Evolutionary conservation across 2,797 vertebrate genomes (phyloP).

Genomic region (Microhierax caerulescens): DNA sequence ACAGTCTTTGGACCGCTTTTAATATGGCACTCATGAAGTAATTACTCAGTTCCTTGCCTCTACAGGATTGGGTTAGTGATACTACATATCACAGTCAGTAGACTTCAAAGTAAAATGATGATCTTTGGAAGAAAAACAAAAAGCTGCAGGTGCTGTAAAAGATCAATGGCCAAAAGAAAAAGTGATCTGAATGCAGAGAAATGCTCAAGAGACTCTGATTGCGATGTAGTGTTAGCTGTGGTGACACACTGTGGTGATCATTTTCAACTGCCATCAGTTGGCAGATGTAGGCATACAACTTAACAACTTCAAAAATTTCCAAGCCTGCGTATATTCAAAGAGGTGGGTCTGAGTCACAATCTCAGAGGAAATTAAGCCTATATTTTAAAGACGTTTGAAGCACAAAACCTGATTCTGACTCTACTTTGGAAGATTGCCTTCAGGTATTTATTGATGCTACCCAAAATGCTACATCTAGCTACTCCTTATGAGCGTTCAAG

Average conservation of each 20-base stretch:
- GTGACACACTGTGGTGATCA: conserved; percentile 40
- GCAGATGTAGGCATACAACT: neutral
- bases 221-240: neutral
- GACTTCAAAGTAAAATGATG: conserved; percentile 28
- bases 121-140: conserved; percentile 53
- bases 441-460: neutral
- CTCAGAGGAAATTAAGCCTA: neutral
- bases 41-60: conserved; percentile 11
- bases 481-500: neutral
- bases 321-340: neutral
- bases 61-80: neutral
- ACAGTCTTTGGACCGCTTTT: neutral
- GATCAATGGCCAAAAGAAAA: conserved; percentile 20
- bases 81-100: neutral
- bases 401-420: neutral
- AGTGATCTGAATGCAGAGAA: neutral
- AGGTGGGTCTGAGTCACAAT: neutral
- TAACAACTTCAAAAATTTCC: neutral
- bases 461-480: neutral
- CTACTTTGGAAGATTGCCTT: neutral
- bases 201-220: neutral
- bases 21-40: neutral
- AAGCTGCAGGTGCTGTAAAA: conserved; percentile 14
- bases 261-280: conserved; percentile 16
- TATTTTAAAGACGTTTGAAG: neutral